These are phyloP conservation scores for Melanophora roralis DNA, from an alignment of 2,888 invertebrate genomes.

Conservation along the genomic window DNA sequence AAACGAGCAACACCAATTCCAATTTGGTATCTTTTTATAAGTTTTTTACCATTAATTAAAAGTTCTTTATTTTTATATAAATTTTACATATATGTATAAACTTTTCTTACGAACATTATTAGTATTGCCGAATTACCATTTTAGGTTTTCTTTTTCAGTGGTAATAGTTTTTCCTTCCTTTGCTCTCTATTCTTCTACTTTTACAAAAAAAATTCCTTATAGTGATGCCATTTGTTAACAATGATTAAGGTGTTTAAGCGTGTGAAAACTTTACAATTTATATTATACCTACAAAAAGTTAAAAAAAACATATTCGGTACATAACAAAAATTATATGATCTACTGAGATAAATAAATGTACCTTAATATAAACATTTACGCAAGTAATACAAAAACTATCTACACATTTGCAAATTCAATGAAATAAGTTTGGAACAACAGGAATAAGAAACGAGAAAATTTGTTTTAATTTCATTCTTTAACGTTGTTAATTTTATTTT, in stretches of 20 bases:
- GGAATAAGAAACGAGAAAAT: too few species aligned
- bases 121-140: conserved; percentile 62
- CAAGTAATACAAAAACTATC: too few species aligned
- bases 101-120: conserved; percentile 59
- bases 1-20: neutral
- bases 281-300: neutral
- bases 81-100: conserved; percentile 62
- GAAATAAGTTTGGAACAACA: too few species aligned
- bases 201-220: conserved; percentile 58
- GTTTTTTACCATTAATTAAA: conserved; percentile 36
- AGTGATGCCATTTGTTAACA: conserved; percentile 45
- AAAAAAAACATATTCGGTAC: too few species aligned
- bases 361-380: too few species aligned
- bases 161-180: conserved; percentile 59
- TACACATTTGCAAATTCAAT: too few species aligned
- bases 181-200: conserved; percentile 62
- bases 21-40: neutral
- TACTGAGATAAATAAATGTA: too few species aligned
- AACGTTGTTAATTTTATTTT: too few species aligned
- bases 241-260: neutral
- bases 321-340: too few species aligned
- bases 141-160: conserved; percentile 60
- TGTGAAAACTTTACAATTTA: neutral
- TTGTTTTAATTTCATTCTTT: too few species aligned
- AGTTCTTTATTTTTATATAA: conserved; percentile 53